Evolutionary conservation across 92 coral and sea anemone genomes (phyloP).

Genomic region (Epizoanthus scotinus): DNA sequence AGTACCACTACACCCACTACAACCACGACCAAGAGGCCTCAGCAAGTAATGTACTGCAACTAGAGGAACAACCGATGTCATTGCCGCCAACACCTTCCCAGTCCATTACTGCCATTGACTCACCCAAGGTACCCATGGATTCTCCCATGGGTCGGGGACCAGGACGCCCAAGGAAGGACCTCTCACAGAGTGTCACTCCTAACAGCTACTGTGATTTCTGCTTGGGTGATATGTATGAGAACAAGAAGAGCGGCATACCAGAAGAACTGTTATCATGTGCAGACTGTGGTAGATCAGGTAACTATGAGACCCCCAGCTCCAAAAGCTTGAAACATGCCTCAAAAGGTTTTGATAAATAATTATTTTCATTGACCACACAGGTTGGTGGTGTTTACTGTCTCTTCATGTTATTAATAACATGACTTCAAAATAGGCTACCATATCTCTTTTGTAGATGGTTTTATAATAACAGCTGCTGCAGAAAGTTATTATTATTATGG

Average conservation of each 20-base stretch:
- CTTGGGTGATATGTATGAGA: constrained; percentile 85
- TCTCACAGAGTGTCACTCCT: constrained; percentile 64
- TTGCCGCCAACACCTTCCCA: constrained; percentile 64
- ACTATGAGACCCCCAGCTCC: not conserved
- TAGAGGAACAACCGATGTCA: constrained; percentile 61
- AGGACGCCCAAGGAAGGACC: constrained; percentile 62
- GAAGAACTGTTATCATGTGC: constrained; percentile 98
- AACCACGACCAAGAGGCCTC: constrained; percentile 83
- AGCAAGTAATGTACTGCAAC: constrained; percentile 33
- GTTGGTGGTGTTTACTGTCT: too few species aligned
- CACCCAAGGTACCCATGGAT: constrained; percentile 69
- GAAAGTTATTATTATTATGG: too few species aligned
- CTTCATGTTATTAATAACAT: too few species aligned
- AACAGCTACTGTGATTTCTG: constrained; percentile 98
- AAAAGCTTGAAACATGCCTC: too few species aligned
- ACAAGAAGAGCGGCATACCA: constrained; percentile 84
- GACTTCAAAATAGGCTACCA: too few species aligned
- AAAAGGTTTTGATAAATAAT: too few species aligned
- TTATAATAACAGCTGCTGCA: too few species aligned
- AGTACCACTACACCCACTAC: constrained; percentile 95
- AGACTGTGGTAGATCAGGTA: constrained; percentile 99
- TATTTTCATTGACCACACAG: too few species aligned
- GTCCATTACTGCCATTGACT: constrained; percentile 56
- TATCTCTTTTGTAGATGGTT: too few species aligned
- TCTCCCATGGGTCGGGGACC: constrained; percentile 59